Evolutionary conservation across 2,113 vertebrate species (phyloP).

Genomic region (Anarrhichthys ocellatus): DNA sequence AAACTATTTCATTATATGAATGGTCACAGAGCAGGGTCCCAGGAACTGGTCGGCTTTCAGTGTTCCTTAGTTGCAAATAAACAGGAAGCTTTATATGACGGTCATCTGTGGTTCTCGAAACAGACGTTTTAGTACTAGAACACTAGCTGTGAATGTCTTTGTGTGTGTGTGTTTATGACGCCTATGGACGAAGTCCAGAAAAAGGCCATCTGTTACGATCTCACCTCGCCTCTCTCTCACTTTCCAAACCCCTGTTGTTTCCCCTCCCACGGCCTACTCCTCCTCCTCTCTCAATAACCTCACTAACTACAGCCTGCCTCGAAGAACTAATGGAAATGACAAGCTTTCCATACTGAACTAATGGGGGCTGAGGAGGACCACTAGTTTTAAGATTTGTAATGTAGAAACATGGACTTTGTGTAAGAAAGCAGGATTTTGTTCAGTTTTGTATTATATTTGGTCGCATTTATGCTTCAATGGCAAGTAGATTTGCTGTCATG

Average conservation of each 20-base stretch:
- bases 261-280: slow-evolving; percentile 15
- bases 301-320: not conserved
- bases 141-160: slow-evolving; percentile 49
- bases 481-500: not conserved
- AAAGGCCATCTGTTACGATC: slow-evolving; percentile 74
- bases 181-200: slow-evolving; percentile 62
- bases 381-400: not conserved
- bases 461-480: not conserved
- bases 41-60: not conserved
- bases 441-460: not conserved
- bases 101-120: slow-evolving; percentile 34
- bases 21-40: not conserved
- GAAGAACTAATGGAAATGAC: not conserved
- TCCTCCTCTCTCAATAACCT: slow-evolving; percentile 17
- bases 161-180: slow-evolving; percentile 48
- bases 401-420: not conserved
- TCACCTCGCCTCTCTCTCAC: slow-evolving; percentile 38
- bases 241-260: slow-evolving; percentile 56
- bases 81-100: slow-evolving; percentile 40
- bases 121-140: not conserved
- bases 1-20: no score
- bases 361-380: not conserved
- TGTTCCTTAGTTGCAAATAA: slow-evolving; percentile 32
- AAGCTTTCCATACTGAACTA: not conserved
- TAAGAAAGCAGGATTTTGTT: not conserved